A percentile compares a stretch with the other conserved stretches of the same genome.
Evolutionary conservation across 2,113 vertebrate species (phyloP).

Genomic region (Channa maculata): DNA sequence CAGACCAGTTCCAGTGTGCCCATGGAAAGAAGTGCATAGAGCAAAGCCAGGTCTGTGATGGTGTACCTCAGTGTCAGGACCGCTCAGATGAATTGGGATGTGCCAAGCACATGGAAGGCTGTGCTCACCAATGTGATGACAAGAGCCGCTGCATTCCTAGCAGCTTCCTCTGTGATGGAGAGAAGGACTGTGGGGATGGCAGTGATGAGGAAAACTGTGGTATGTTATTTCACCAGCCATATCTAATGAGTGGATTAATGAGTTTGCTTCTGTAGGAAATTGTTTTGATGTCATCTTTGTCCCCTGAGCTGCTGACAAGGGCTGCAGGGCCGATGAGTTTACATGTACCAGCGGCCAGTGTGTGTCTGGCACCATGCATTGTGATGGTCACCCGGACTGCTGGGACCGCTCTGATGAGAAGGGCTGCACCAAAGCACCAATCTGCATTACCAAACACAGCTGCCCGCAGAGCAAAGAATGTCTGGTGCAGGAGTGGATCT

Average conservation of each 20-base stretch:
- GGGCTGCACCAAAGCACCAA: conserved; percentile 69
- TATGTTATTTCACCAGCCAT: conserved; percentile 32
- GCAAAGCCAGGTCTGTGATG: conserved; percentile 84
- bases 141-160: conserved; percentile 83
- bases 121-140: conserved; percentile 84
- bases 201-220: conserved; percentile 87
- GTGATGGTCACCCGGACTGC: conserved; percentile 89
- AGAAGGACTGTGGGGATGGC: conserved; percentile 85
- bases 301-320: conserved; percentile 60
- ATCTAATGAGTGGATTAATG: neutral
- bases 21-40: conserved; percentile 82
- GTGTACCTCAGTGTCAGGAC: conserved; percentile 86
- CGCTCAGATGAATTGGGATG: conserved; percentile 88
- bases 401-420: conserved; percentile 89
- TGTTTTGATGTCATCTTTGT: neutral
- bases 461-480: conserved; percentile 87
- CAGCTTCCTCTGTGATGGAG: conserved; percentile 89
- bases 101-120: conserved; percentile 72
- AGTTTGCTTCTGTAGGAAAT: neutral
- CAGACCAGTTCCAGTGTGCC: conserved; percentile 87
- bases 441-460: conserved; percentile 81
- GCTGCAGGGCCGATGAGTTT: conserved; percentile 82
- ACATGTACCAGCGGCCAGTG: conserved; percentile 88
- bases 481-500: conserved; percentile 86
- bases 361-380: conserved; percentile 81